Evolutionary conservation across 2,113 vertebrate species (phyloP), one percentile per base, ranked within the genome.

Genomic region (Zosterops hypoxanthus): DNA sequence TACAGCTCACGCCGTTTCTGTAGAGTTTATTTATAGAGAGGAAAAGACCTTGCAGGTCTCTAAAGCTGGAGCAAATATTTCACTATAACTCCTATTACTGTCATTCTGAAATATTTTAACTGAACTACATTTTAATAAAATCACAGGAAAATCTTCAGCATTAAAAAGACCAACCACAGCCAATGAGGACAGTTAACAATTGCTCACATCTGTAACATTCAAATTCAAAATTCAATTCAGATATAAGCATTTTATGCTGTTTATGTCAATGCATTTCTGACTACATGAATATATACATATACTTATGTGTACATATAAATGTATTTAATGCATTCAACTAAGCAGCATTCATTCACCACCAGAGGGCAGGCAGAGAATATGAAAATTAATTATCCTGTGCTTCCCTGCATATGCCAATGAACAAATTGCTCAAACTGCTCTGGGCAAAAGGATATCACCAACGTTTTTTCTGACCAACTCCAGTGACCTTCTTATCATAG

Each of bases 341-440:
- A 80, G 29, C 44, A 66, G 13, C 55, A 64, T 31, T 34, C 59
- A 25, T 60, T 63, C 39, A 41, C 91, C 97, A 95, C 83, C 71
- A 97, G 97, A 94, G 96, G 97, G 96, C 96, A 97, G 88, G 81
- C 86, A 63, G 50, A 90, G 91, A 66, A 95, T 92, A 42, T 3
- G 7, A 39, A 86, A 87, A 80, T 77, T 57, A 25, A 25, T 59
- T 77, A 26, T 90, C 59, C 46, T 24, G 2, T 2, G 34, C 4
- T 8, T 16, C 29, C 31, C 39, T 60, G 24, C 8, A 17, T 26
- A 1, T 0, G 2, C 16, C 69, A n/a, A 22, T 4, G 31, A 85
- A 20, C 0, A 0, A 64, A 44, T 33, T 23, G 4, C 42, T 71
- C 50, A 22, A 29, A 39, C 36, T 39, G 36, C 36, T 39, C 36